Evolutionary conservation across 1,140 invertebrate species (phyloP).

Genomic region (Diabrotica undecimpunctata): DNA sequence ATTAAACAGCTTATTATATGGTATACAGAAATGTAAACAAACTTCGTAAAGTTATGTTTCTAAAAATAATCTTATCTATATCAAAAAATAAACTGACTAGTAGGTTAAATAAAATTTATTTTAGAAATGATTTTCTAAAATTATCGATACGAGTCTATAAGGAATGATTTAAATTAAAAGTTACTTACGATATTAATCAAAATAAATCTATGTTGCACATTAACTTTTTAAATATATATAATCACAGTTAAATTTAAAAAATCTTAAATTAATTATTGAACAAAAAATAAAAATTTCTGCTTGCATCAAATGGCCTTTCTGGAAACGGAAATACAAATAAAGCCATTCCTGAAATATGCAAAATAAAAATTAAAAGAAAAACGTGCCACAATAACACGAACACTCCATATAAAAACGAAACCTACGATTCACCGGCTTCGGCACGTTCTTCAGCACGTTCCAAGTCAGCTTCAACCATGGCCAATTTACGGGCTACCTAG

Average conservation of each 20-base stretch:
- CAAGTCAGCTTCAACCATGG: constrained; percentile 99
- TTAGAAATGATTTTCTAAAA: too few species aligned
- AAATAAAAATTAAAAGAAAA: constrained; percentile 24
- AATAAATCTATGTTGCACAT: too few species aligned
- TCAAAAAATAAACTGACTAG: too few species aligned
- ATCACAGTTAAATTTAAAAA: not conserved
- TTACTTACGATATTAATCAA: too few species aligned
- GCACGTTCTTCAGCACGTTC: constrained; percentile 99
- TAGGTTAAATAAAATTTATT: too few species aligned
- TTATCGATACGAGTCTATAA: too few species aligned
- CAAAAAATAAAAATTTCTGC: not conserved
- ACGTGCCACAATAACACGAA: constrained; percentile 19
- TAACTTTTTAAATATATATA: not conserved
- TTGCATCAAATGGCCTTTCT: not conserved
- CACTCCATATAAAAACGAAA: constrained; percentile 46
- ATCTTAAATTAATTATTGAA: too few species aligned
- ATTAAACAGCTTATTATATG: too few species aligned
- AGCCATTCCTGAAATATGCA: not conserved
- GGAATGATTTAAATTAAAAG: too few species aligned
- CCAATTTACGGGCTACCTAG: constrained; percentile 99
- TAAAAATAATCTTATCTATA: too few species aligned
- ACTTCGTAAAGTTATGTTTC: too few species aligned
- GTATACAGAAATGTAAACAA: too few species aligned
- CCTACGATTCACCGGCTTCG: constrained; percentile 99
- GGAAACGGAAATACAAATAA: not conserved